Base-by-base conservation (phyloP, 2,888 invertebrate species). In the Cephus spinipes region DNA sequence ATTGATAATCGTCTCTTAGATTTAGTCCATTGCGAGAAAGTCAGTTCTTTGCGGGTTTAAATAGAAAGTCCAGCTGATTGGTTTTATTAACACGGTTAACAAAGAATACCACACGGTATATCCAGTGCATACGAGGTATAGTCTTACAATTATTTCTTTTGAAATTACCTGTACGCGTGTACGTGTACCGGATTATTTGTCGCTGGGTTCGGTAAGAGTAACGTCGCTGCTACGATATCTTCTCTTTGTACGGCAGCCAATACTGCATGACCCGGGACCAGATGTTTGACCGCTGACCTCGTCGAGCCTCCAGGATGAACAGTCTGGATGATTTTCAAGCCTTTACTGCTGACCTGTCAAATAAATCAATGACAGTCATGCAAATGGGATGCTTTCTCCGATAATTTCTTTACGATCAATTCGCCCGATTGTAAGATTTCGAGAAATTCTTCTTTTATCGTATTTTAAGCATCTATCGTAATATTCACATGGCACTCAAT, bases 181-280 rank as follows among this genome's bases (percentile, higher is more conserved):
- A 98, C 98, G 90, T 99, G 98, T 35, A 99, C 95, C 0, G 98
- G 98, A 90, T 98, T 97, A 85, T 97, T 96, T 12, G 98, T 98
- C 78, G 97, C 95, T 0, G 98, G 98, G 92, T 99, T 99, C 91
- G 97, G 98, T 1, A 99, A 94, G 74, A 99, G 93, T 83, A 98
- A 94, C 78, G 99, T 98, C 86, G 97, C 97, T 1, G 98, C 97
- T 73, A 99, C 98, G 71, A 98, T 95, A 89, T 99, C 99, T 77
- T 97, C 97, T 79, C 97, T 96, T 85, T 97, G 97, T 86, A 96
- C 95, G 31, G 97, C 97, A 90, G 96, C 97, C 73, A 98, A 97
- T 90, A 98, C 96, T 90, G 97, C 97, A 92, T 97, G 96, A 91
- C 97, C 97, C 0, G 98, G 98, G 83, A 98, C 97, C 92, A 98